Base-by-base conservation (phyloP, 2,888 invertebrate species). In the Drosophila kambysellisi region DNA sequence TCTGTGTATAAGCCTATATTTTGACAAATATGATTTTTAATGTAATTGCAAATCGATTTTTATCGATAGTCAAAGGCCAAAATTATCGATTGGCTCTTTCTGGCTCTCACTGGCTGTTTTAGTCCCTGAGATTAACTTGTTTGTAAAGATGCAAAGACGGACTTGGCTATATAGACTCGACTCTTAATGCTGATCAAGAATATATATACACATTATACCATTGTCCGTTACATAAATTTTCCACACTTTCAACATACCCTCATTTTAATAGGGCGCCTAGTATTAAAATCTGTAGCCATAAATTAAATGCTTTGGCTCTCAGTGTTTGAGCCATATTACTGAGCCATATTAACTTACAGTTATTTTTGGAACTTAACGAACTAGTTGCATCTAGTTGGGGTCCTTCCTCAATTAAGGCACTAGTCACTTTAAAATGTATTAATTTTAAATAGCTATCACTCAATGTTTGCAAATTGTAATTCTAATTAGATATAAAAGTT, bases 31-130 rank as follows among this genome's bases (percentile, higher is more conserved):
- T 1, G 11, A n/a, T 3, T 9, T 12, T 43, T 4, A 12, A 12
- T 46, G 20, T 4, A 20, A 7, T 20, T 0, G 43, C 1, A 20
- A 46, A 20, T 46, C 20, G 12, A 46, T 46, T 4, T 2, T 15
- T 20, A 20, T 46, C 46, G 46, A 46, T 46, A 46, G 46, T 46
- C 12, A 15, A 20, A 8, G 3, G 0, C 12, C 7, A 4, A 15
- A 2, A 7, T 4, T 46, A 39, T 39, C 39, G 17, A 8, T 3
- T 37, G 15, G 1, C 12, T 12, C 2, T n/a, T n/a, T 0, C 17
- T 7, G 3, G 20, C 20, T 12, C 4, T 4, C 7, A 0, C 17
- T 7, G 3, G 20, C 20, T 12, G 1, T 4, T 7, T 20, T 12
- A 1, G 39, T 39, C 0, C 2, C 17, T 8, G 4, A 0, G 17